A percentile compares a stretch with the other conserved stretches of the same genome.
phyloP scores from a whole-genome alignment of 2,888 invertebrate species.

The Dioctria linearis region DNA sequence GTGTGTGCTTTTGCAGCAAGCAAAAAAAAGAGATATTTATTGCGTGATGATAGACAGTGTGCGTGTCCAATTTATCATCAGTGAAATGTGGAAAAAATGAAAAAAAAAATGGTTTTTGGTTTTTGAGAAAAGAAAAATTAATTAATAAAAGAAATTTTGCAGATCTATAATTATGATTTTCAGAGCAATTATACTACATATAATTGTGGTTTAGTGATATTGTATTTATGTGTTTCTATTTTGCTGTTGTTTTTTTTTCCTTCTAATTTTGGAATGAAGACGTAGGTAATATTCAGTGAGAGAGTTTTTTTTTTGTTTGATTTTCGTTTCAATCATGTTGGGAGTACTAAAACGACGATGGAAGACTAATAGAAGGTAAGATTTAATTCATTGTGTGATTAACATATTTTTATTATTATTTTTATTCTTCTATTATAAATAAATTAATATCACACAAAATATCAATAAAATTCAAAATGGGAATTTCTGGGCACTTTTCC shows the following conservation, averaged over 20 bases:
- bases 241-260: background rate
- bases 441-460: background rate
- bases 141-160: constrained; percentile 24
- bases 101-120: too few relatives aligned
- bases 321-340: constrained; percentile 36
- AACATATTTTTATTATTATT: background rate
- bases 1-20: background rate
- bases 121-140: too few relatives aligned
- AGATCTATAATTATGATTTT: constrained; percentile 13
- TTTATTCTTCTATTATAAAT: background rate
- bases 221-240: background rate
- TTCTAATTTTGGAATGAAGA: constrained; percentile 31
- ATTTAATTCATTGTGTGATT: too few relatives aligned
- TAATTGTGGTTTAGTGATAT: too few relatives aligned
- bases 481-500: too few relatives aligned
- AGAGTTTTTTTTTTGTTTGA: constrained; percentile 27
- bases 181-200: too few relatives aligned
- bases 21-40: too few relatives aligned
- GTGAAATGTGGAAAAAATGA: background rate
- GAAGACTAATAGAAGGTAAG: constrained; percentile 50
- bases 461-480: background rate
- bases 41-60: constrained; percentile 9
- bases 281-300: constrained; percentile 14
- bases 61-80: constrained; percentile 4
- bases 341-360: constrained; percentile 53